phyloP scores from a whole-genome alignment of 2,888 invertebrate species.

The Octodonta nipae region DNA sequence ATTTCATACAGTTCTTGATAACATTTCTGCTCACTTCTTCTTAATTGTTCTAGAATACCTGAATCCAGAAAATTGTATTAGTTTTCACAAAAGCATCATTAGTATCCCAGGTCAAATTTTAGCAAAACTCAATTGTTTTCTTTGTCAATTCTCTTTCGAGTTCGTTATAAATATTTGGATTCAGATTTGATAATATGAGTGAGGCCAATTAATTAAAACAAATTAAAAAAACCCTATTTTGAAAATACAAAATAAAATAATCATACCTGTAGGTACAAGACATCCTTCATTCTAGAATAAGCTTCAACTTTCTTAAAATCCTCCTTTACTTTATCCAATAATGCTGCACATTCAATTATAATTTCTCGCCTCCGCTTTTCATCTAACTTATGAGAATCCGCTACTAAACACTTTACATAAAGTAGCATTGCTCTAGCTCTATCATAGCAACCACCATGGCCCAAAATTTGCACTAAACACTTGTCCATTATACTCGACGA shows the following conservation, averaged over 20 bases:
- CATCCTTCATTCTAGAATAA: constrained; percentile 59
- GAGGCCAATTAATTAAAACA: too few species aligned
- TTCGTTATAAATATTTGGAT: too few species aligned
- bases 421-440: constrained; percentile 62
- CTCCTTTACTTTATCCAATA: constrained; percentile 52
- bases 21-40: too few species aligned
- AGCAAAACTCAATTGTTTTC: too few species aligned
- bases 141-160: too few species aligned
- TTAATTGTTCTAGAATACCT: too few species aligned
- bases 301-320: constrained; percentile 66
- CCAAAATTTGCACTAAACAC: constrained; percentile 45
- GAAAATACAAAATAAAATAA: not conserved
- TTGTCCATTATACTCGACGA: constrained; percentile 54
- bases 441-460: constrained; percentile 72
- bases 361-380: constrained; percentile 40
- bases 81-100: too few species aligned
- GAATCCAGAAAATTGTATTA: too few species aligned
- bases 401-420: constrained; percentile 65
- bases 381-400: constrained; percentile 40
- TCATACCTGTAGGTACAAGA: constrained; percentile 53
- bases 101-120: too few species aligned
- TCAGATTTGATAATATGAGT: too few species aligned
- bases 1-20: too few species aligned
- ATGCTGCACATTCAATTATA: constrained; percentile 44
- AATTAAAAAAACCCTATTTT: not conserved